Conservation (phyloP, 92 coral and sea anemone genomes). For the Paramuricea clavata region DNA sequence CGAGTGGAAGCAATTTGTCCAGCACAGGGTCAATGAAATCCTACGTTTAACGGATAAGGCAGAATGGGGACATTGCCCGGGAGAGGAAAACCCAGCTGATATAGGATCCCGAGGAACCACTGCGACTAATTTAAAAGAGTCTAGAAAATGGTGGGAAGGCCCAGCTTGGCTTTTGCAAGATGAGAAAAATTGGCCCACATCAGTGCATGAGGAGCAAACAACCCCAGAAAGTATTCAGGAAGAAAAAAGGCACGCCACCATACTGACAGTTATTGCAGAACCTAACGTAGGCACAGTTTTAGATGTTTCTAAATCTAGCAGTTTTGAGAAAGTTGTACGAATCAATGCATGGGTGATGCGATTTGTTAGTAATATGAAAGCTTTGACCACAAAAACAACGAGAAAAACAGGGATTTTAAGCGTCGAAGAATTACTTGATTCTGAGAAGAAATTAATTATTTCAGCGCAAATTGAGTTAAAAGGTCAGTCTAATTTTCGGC, state of each 20-base stretch:
- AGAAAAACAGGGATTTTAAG: constrained; percentile 10
- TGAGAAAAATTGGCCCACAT: neutral
- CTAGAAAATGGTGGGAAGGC: neutral
- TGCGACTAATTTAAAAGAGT: neutral
- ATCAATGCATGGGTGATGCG: constrained; percentile 29
- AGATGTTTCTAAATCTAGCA: neutral
- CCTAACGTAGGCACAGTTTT: too few species aligned
- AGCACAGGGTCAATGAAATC: neutral
- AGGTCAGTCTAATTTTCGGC: constrained; percentile 27
- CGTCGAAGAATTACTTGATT: constrained; percentile 18
- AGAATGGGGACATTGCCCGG: neutral
- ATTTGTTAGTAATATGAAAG: constrained; percentile 57
- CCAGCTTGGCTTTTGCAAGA: neutral
- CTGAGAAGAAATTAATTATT: constrained; percentile 25
- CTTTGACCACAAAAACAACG: neutral
- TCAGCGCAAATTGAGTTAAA: constrained; percentile 3
- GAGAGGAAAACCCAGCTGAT: neutral
- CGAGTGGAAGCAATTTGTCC: neutral
- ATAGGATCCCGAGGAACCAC: constrained; percentile 5
- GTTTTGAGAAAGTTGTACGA: neutral
- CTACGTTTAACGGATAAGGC: neutral
- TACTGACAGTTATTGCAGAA: too few species aligned
- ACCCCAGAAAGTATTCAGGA: too few species aligned
- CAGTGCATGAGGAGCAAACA: too few species aligned
- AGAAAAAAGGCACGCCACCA: too few species aligned